Conservation (phyloP, 2,113 vertebrate genomes). For the Nycticorax nycticorax region DNA sequence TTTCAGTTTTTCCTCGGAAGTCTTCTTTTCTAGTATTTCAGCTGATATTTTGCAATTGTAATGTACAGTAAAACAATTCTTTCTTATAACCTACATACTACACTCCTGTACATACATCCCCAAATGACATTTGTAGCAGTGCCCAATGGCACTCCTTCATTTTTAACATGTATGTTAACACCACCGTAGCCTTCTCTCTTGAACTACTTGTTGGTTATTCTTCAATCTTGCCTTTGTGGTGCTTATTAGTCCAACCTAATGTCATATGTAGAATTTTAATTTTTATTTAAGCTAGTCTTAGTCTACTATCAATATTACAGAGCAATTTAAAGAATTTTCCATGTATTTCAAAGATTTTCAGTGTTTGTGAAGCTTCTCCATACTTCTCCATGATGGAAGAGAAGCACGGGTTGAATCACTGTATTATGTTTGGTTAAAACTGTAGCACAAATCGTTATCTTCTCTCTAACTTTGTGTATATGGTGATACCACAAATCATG, state of each 20-base stretch:
- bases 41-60: background rate
- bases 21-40: background rate
- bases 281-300: background rate
- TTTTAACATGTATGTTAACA: background rate
- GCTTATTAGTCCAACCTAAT: background rate
- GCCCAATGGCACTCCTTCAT: background rate
- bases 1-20: background rate
- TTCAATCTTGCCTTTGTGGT: background rate
- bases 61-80: background rate
- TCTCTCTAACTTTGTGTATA: background rate
- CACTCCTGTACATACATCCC: background rate
- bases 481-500: background rate
- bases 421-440: background rate
- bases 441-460: background rate
- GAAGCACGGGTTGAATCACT: background rate
- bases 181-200: background rate
- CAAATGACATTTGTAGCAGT: background rate
- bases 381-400: background rate
- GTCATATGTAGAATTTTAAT: background rate
- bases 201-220: background rate
- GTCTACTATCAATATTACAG: background rate
- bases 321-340: background rate
- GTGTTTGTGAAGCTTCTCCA: background rate
- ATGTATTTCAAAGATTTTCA: background rate
- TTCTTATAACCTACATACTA: background rate